These are phyloP conservation scores for Octomys mimax DNA, from an alignment of 2,797 vertebrate species.

Conservation along the genomic window DNA sequence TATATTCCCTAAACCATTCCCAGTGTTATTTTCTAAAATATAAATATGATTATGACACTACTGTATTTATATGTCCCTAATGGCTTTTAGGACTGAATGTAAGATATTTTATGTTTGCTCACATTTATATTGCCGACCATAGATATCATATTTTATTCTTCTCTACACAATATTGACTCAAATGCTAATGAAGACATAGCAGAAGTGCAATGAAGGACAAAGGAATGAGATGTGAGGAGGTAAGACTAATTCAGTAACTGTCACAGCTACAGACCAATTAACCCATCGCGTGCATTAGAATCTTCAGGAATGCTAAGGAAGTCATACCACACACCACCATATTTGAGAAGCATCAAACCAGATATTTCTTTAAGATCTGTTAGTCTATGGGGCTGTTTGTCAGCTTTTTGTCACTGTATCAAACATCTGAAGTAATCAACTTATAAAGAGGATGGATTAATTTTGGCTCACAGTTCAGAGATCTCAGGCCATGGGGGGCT, in stretches of 20 bases:
- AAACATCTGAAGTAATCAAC: not conserved
- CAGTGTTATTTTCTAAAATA: constrained; percentile 39
- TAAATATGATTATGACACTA: not conserved
- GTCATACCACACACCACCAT: not conserved
- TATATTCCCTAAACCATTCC: not conserved
- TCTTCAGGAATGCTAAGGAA: not conserved
- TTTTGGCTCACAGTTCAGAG: not conserved
- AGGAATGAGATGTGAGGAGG: constrained; percentile 4
- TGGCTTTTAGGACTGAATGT: not conserved
- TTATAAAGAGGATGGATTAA: not conserved
- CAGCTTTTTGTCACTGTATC: not conserved
- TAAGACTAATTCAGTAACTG: not conserved
- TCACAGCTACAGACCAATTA: not conserved
- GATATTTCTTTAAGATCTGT: not conserved
- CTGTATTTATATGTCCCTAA: not conserved
- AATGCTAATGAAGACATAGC: not conserved
- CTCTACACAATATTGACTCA: not conserved
- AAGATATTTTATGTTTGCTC: constrained; percentile 25
- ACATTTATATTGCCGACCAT: not conserved
- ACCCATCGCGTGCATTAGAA: not conserved
- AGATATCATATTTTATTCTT: not conserved
- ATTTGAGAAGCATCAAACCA: not conserved
- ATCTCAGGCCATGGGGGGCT: not conserved
- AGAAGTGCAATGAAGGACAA: not conserved
- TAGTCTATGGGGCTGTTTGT: not conserved